Evolutionary conservation across 2,113 vertebrate genomes (phyloP), one percentile per base, ranked within the genome.

Genomic region (Helogale parvula): DNA sequence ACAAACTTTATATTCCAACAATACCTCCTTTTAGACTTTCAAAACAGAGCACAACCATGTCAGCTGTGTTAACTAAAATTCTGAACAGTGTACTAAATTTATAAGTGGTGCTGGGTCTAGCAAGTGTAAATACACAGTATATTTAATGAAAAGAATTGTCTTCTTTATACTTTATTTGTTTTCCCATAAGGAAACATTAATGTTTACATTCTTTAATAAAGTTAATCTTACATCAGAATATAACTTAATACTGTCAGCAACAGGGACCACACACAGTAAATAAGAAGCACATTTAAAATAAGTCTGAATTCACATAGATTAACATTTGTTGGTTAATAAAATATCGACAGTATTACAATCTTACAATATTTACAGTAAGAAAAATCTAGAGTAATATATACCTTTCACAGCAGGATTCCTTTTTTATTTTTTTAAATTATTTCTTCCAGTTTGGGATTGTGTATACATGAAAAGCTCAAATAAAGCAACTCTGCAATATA

Each of bases 301-400:
- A 98, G 98, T 98, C 98, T 97, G 97, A 98, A 97, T 98, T 98
- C 98, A 98, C 98, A 98, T 98, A 98, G 98, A 98, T 98, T 98
- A 98, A 98, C 98, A 99, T 98, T 98, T 98, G 98, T 98, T 98
- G 98, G 98, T 99, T 99, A 98, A 99, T 99, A 99, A 99, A 99
- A 99, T 99, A 99, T 99, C 69, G 97, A 99, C 98, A 99, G 96
- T 98, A 98, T 99, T 99, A 99, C 98, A 99, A 99, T 99, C 99
- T 98, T 99, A 99, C 98, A 99, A 98, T 99, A 99, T 99, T 98
- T 99, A 99, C 99, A 99, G 98, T 99, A 98, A 98, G 98, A 99
- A 99, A 99, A 98, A 98, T 98, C 98, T 98, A 98, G 98, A 98
- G 98, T 99, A 98, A 98, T 99, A 99, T 98, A 99, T 98, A 98